Conservation (phyloP, 2,888 invertebrate species). For the Nipponacmea schrenckii region DNA sequence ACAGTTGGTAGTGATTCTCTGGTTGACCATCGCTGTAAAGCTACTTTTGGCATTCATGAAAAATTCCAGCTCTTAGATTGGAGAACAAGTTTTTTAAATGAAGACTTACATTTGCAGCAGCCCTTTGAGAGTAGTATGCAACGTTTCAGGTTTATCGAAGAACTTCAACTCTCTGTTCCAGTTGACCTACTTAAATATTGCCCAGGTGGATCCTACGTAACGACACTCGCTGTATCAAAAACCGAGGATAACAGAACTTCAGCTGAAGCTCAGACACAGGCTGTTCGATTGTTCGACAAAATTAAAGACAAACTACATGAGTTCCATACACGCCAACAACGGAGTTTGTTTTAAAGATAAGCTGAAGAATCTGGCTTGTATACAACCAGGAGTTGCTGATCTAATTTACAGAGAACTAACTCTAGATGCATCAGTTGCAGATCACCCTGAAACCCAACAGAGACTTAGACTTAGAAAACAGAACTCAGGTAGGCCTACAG, state of each 20-base stretch:
- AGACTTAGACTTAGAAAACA: not conserved
- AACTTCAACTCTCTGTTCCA: not conserved
- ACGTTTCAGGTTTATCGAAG: not conserved
- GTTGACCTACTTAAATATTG: not conserved
- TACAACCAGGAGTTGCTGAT: not conserved
- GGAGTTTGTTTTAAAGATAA: not conserved
- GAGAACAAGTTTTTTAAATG: too few relatives aligned
- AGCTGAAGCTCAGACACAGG: not conserved
- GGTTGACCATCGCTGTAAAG: slow-evolving; percentile 12
- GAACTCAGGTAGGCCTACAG: slow-evolving; percentile 10
- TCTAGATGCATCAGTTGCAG: slow-evolving; percentile 9
- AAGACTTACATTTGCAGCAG: too few relatives aligned
- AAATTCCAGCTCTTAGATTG: not conserved
- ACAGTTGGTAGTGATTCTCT: slow-evolving; percentile 10
- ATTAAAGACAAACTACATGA: not conserved
- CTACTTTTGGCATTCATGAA: not conserved
- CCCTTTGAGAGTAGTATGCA: not conserved
- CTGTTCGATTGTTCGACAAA: too few relatives aligned
- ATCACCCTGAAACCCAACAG: not conserved
- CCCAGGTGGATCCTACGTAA: not conserved
- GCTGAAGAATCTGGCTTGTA: not conserved
- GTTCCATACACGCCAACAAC: not conserved
- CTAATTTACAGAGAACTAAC: slow-evolving; percentile 11
- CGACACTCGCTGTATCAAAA: not conserved
- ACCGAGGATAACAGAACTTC: not conserved